A percentile compares a stretch with the other conserved stretches of the same genome.
phyloP scores from a whole-genome alignment of 2,113 vertebrate genomes.

The Brachirus orientalis region DNA sequence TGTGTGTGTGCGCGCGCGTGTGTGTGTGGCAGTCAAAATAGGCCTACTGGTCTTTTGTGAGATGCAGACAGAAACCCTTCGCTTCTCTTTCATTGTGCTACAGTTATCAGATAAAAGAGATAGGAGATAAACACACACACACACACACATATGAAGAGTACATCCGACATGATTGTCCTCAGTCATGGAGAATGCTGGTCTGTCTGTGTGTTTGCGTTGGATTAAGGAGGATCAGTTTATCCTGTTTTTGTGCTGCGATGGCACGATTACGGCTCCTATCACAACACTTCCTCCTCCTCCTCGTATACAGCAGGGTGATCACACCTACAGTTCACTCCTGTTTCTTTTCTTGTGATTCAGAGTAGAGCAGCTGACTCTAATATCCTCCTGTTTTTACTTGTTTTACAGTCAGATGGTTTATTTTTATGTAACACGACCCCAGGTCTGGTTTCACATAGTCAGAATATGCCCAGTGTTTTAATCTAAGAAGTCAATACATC shows the following conservation, averaged over 20 bases:
- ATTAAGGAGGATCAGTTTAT: slow-evolving; percentile 49
- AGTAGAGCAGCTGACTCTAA: neutral
- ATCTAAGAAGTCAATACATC: no score
- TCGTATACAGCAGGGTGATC: slow-evolving; percentile 20
- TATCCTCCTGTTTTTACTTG: neutral
- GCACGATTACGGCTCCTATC: slow-evolving; percentile 16
- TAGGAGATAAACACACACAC: slow-evolving; percentile 33
- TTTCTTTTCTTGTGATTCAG: slow-evolving; percentile 1
- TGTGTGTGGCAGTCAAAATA: slow-evolving; percentile 64
- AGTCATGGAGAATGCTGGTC: neutral
- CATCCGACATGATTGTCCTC: slow-evolving; percentile 12
- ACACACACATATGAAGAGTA: slow-evolving; percentile 20
- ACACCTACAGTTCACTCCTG: neutral
- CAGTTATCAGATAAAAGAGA: slow-evolving; percentile 58
- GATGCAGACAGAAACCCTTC: slow-evolving; percentile 66
- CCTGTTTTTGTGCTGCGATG: slow-evolving; percentile 29
- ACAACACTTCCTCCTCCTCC: slow-evolving; percentile 42
- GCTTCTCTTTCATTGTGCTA: slow-evolving; percentile 35
- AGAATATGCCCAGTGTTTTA: slow-evolving; percentile 14
- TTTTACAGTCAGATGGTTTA: slow-evolving; percentile 2
- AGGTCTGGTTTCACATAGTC: neutral
- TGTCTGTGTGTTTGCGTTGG: slow-evolving; percentile 7
- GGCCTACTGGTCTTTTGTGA: slow-evolving; percentile 71
- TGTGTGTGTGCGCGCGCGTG: slow-evolving; percentile 15
- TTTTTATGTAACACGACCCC: slow-evolving; percentile 1